Evolutionary conservation across 2,797 vertebrate genomes (phyloP).

Genomic region (Salarias fasciatus): DNA sequence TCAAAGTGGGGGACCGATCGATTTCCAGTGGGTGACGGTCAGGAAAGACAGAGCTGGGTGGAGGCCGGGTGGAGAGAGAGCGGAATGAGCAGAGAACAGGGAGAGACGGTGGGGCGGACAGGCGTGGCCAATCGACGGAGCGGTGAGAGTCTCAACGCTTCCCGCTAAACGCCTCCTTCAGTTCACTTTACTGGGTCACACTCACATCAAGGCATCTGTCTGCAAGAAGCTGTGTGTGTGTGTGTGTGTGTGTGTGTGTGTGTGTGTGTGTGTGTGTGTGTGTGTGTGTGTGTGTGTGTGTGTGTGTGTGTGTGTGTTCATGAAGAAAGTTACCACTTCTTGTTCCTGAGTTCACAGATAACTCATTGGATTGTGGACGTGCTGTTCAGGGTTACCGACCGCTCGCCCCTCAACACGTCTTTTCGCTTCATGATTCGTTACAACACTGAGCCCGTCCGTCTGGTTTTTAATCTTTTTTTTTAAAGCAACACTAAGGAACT

Average conservation of each 20-base stretch:
- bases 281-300: too few species aligned
- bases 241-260: conserved; percentile 16
- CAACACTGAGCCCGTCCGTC: too few species aligned
- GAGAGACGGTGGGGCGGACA: conserved; percentile 6
- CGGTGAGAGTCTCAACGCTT: conserved; percentile 15
- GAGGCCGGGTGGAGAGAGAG: neutral
- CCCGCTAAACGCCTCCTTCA: conserved; percentile 40
- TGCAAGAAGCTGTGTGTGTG: conserved; percentile 27
- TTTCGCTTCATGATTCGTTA: too few species aligned
- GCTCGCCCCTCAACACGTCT: too few species aligned
- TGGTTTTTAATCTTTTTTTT: too few species aligned
- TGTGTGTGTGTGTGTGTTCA: too few species aligned
- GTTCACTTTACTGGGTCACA: conserved; percentile 53
- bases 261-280: conserved; percentile 26
- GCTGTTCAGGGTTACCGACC: too few species aligned
- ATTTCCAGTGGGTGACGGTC: conserved; percentile 20
- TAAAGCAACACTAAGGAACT: too few species aligned
- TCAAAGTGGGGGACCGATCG: conserved; percentile 12
- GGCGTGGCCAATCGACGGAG: conserved; percentile 46
- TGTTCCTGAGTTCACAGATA: too few species aligned
- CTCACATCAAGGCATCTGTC: conserved; percentile 52
- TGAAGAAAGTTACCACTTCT: too few species aligned
- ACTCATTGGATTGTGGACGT: too few species aligned
- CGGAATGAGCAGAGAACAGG: conserved; percentile 1
- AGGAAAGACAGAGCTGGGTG: neutral